Conservation (phyloP, 2,113 vertebrate species). For the human region DNA sequence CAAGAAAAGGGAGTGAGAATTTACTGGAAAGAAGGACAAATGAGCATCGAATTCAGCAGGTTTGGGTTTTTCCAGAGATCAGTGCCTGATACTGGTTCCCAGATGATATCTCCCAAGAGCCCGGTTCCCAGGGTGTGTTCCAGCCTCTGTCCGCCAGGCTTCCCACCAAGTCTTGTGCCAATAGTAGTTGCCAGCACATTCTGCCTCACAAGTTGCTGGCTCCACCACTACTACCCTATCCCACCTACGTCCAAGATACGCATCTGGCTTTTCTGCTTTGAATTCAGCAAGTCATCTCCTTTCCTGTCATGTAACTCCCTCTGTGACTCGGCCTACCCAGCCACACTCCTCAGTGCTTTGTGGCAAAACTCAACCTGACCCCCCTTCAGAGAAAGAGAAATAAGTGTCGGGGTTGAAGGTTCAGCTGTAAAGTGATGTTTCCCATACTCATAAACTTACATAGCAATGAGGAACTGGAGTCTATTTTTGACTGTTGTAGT, state of each 20-base stretch:
- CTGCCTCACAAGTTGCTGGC: background rate
- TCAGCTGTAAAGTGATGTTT: background rate
- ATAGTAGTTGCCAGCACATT: background rate
- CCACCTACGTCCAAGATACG: background rate
- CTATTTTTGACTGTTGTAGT: background rate
- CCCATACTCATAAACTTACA: background rate
- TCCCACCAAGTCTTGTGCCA: background rate
- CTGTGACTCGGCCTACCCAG: background rate
- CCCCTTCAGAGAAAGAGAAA: background rate
- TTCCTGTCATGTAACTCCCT: background rate
- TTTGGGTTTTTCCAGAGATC: background rate
- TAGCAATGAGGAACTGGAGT: background rate
- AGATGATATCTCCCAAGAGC: background rate
- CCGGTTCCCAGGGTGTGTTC: background rate
- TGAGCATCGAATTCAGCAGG: background rate
- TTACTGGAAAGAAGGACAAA: background rate
- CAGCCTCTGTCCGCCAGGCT: background rate
- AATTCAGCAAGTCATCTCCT: background rate
- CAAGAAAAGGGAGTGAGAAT: background rate
- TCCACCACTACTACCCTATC: background rate
- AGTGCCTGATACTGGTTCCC: background rate
- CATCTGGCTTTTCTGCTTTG: constrained; percentile 13
- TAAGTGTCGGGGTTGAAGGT: background rate
- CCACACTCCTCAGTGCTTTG: background rate
- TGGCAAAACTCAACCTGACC: constrained; percentile 38